These are phyloP conservation scores for Acrossocheilus fasciatus DNA, from an alignment of 2,797 vertebrate genomes.

Conservation along the genomic window DNA sequence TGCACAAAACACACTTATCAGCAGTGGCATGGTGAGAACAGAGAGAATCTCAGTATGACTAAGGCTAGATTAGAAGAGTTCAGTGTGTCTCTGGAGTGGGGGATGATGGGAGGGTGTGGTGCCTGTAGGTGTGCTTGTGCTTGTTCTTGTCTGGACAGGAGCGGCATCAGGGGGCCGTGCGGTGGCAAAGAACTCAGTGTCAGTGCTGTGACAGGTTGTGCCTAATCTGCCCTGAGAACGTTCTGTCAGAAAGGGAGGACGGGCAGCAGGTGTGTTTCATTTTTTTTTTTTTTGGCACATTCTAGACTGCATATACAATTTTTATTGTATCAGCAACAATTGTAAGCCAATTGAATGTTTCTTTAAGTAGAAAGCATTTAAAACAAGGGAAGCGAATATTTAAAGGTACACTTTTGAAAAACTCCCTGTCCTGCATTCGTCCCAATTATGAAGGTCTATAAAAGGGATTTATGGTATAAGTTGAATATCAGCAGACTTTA, in stretches of 20 bases:
- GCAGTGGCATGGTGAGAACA: slow-evolving; percentile 25
- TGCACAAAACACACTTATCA: slow-evolving; percentile 46
- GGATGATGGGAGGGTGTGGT: slow-evolving; percentile 68
- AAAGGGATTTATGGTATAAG: slow-evolving; percentile 67
- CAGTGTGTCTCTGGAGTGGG: slow-evolving; percentile 22
- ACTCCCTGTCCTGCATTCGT: slow-evolving; percentile 58
- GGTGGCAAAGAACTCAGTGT: slow-evolving; percentile 74
- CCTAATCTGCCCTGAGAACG: slow-evolving; percentile 78
- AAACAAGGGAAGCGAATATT: slow-evolving; percentile 44
- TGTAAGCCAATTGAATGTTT: neutral
- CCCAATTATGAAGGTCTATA: slow-evolving; percentile 74
- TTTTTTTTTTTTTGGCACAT: neutral
- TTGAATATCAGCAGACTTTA: slow-evolving; percentile 75
- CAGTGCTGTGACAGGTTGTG: slow-evolving; percentile 88
- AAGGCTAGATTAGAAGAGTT: slow-evolving; percentile 37
- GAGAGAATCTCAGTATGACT: slow-evolving; percentile 28
- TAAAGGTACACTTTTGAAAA: slow-evolving; percentile 54
- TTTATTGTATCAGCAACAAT: slow-evolving; percentile 10
- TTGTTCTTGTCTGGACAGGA: slow-evolving; percentile 95
- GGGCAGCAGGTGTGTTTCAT: neutral
- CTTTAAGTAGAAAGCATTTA: neutral
- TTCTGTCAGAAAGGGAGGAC: slow-evolving; percentile 69
- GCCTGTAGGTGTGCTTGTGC: slow-evolving; percentile 87
- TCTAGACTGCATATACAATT: neutral
- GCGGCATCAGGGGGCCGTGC: slow-evolving; percentile 85